phyloP scores from a whole-genome alignment of 2,797 vertebrate species.

The Apodemus agrarius region DNA sequence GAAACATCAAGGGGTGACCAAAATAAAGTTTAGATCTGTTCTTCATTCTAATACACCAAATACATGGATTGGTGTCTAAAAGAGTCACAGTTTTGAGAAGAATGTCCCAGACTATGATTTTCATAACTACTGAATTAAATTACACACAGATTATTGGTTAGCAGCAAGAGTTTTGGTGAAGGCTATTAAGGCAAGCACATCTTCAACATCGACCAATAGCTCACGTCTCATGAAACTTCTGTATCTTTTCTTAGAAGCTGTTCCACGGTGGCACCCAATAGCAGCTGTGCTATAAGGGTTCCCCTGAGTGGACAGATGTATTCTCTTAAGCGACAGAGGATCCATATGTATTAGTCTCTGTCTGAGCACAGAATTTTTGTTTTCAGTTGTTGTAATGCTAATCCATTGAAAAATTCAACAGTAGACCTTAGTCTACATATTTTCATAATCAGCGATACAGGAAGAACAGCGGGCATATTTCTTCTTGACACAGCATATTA shows the following conservation, averaged over 20 bases:
- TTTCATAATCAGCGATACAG: conserved; percentile 25
- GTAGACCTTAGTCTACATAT: neutral
- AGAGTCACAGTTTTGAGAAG: neutral
- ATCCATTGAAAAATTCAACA: neutral
- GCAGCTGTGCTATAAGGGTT: neutral
- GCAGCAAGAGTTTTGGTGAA: neutral
- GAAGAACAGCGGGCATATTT: conserved; percentile 32
- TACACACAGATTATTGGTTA: neutral
- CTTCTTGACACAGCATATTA: conserved; percentile 44
- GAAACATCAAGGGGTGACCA: neutral
- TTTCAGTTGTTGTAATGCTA: neutral
- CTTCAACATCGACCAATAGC: neutral
- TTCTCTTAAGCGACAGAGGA: neutral
- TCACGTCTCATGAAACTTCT: neutral
- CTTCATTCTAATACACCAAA: neutral
- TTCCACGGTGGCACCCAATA: neutral
- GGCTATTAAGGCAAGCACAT: neutral
- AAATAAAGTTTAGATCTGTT: neutral
- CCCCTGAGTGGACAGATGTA: neutral
- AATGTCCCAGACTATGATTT: neutral
- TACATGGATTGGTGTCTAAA: neutral
- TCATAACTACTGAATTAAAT: neutral
- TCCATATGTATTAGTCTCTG: neutral
- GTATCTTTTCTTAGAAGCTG: neutral
- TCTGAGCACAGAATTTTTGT: conserved; percentile 9